Evolutionary conservation across 2,888 invertebrate genomes (phyloP).

Genomic region (Stenichneumon culpator): DNA sequence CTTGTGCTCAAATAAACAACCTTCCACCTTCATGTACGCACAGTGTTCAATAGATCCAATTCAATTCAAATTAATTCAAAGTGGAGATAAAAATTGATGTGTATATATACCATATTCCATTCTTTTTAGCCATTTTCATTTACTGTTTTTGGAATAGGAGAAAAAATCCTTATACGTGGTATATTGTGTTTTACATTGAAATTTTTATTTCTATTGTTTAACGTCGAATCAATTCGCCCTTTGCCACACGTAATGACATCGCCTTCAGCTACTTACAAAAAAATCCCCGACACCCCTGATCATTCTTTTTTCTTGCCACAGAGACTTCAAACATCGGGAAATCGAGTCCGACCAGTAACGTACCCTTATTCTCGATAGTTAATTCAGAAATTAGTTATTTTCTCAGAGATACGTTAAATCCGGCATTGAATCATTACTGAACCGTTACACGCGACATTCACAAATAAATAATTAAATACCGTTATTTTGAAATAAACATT

Average conservation of each 20-base stretch:
- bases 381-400: background rate
- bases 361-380: background rate
- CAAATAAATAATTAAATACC: conserved; percentile 1
- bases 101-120: background rate
- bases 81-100: background rate
- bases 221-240: no score
- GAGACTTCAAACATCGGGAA: background rate
- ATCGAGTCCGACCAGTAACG: background rate
- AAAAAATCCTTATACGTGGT: no score
- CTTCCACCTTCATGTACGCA: no score
- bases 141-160: no score
- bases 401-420: background rate
- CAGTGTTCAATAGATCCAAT: no score
- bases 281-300: no score
- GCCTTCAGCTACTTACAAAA: no score
- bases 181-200: no score
- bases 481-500: conserved; percentile 18
- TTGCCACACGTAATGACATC: no score
- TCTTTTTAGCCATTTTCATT: background rate
- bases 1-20: no score
- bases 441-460: background rate
- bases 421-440: background rate
- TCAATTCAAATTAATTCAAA: background rate
- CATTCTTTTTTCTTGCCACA: background rate
- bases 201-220: no score